Evolutionary conservation across 2,888 invertebrate genomes (phyloP), one percentile per base, ranked within the genome.

Genomic region (Cantharis nigra): DNA sequence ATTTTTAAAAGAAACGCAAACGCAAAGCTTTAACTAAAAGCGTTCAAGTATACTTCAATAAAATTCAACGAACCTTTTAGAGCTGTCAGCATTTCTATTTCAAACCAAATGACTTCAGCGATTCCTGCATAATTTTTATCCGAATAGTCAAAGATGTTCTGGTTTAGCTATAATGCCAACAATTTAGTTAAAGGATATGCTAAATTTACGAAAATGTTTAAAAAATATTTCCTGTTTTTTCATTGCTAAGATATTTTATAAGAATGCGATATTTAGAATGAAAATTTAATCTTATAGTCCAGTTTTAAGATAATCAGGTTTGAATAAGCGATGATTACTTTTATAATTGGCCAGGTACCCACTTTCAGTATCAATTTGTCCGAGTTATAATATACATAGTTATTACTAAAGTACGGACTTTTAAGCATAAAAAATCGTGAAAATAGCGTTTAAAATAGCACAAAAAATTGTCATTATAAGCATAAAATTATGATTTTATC

Each of bases 61-160:
- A 74, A 69, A 74, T 74, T 73, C 69, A 30, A 69, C 20, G 33
- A 73, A 69, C 72, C 67, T 73, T 74, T 63, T 20, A 18, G 69
- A 63, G 63, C 67, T 33, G 72, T 72, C 67, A 72, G 72, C 74
- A 70, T 74, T 74, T 69, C 74, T 74, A 64, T 70, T 70, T 30
- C 16, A 74, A 74, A 74, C 74, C 69, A 70, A 74, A 74, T 69
- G 74, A 16, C 63, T 74, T 74, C 30, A 65, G 30, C 63, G 69
- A 70, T 70, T 74, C 70, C 69, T 63, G 74, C 74, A 64, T 69
- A 74, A 74, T 69, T 70, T 73, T 64, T 70, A 63, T 63, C 20
- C 70, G 70, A 62, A 13, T 74, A 74, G 74, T 74, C 63, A 63
- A 74, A 74, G 70, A 13, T 74, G 69, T 70, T 18, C 63, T 74